Conservation (phyloP, 2,888 invertebrate genomes). For the Neria commutata region DNA sequence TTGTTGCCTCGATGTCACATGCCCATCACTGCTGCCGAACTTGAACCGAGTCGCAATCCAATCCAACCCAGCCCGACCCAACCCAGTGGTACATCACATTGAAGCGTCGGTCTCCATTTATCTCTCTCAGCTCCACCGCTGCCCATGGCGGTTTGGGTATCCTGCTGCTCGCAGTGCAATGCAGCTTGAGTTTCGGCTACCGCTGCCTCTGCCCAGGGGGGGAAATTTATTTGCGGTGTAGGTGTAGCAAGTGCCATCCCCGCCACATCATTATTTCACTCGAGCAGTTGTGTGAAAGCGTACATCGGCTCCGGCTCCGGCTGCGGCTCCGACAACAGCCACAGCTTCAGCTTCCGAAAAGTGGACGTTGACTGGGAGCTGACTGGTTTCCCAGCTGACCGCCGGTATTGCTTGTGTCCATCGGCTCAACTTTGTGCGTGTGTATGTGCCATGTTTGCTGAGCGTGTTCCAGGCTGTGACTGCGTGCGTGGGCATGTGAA, state of each 20-base stretch:
- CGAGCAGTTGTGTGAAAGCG: constrained; percentile 32
- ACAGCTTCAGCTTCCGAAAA: too few species aligned
- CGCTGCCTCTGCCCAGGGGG: neutral
- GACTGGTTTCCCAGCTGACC: too few species aligned
- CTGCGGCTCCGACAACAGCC: too few species aligned
- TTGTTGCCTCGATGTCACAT: constrained; percentile 40
- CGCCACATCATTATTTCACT: constrained; percentile 41
- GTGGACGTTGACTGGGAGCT: too few species aligned
- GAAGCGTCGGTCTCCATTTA: too few species aligned
- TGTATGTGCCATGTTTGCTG: neutral
- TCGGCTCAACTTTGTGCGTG: too few species aligned
- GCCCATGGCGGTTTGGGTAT: constrained; percentile 1
- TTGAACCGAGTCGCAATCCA: constrained; percentile 27
- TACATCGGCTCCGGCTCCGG: too few species aligned
- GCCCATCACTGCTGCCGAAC: constrained; percentile 24
- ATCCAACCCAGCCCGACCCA: neutral
- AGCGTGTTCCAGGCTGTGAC: neutral
- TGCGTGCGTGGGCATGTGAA: neutral
- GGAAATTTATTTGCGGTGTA: constrained; percentile 31
- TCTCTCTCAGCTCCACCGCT: constrained; percentile 16
- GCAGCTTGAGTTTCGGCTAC: constrained; percentile 11
- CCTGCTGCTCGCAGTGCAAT: neutral
- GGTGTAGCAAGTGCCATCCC: constrained; percentile 24
- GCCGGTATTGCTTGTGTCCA: too few species aligned
- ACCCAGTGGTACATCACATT: constrained; percentile 10